A percentile compares a stretch with the other conserved stretches of the same genome.
These are phyloP conservation scores for Seira ritae DNA, from an alignment of 2,888 invertebrate genomes.

Conservation along the genomic window DNA sequence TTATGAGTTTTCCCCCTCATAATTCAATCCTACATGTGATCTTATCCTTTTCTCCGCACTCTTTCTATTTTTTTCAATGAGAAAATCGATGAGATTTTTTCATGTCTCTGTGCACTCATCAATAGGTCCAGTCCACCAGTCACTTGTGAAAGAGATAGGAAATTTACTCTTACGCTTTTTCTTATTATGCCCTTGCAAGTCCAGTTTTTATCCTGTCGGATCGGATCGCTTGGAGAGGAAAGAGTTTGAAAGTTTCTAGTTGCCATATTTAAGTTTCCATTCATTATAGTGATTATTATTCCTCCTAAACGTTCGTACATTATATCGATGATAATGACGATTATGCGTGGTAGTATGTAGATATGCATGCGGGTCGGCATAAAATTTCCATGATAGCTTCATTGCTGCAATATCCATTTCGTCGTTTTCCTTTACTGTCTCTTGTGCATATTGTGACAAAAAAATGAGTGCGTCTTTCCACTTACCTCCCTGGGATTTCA, in stretches of 20 bases:
- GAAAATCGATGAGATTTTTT: conserved; percentile 14
- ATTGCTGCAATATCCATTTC: background rate
- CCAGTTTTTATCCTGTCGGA: background rate
- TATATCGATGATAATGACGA: background rate
- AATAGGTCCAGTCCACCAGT: conserved; percentile 38
- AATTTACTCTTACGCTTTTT: background rate
- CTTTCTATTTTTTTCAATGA: background rate
- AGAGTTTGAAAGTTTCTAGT: background rate
- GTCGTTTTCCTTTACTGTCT: background rate
- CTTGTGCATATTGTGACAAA: background rate
- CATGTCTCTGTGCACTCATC: conserved; percentile 16
- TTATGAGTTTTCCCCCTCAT: conserved; percentile 50
- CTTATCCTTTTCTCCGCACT: conserved; percentile 17
- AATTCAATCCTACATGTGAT: conserved; percentile 34
- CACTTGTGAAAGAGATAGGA: background rate
- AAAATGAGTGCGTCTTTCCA: background rate
- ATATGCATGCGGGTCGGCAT: background rate
- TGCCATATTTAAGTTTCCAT: conserved; percentile 2
- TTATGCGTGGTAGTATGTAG: background rate
- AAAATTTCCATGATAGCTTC: conserved; percentile 14
- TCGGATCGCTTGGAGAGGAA: background rate
- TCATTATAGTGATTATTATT: background rate
- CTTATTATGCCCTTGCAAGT: background rate
- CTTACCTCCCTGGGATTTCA: background rate
- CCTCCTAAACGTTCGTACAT: background rate